A percentile compares a stretch with the other conserved stretches of the same genome.
These are phyloP conservation scores for Microhierax caerulescens DNA, from an alignment of 2,797 vertebrate species.

Conservation along the genomic window DNA sequence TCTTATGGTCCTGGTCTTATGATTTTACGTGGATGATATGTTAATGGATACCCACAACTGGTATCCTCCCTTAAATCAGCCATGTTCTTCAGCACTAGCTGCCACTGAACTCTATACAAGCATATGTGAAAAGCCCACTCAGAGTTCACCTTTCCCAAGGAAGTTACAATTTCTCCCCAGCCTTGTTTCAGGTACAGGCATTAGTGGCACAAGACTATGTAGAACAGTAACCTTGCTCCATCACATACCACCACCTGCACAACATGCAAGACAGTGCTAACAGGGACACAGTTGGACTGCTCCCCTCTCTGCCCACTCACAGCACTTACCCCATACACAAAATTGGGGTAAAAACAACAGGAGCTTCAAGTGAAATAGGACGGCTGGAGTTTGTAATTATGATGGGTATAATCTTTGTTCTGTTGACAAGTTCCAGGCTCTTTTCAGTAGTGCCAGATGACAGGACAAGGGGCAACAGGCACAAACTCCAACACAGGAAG, in stretches of 20 bases:
- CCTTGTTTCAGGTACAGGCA: fast-evolving
- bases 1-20: background rate
- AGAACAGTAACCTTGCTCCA: background rate
- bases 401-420: background rate
- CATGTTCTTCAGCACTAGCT: background rate
- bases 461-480: too few species aligned
- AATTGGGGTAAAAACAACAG: background rate
- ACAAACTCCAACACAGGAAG: too few species aligned
- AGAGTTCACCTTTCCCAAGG: background rate
- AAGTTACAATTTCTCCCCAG: background rate
- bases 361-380: background rate
- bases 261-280: fast-evolving
- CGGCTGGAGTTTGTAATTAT: background rate
- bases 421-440: background rate
- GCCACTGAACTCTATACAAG: background rate
- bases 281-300: background rate
- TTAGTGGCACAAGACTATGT: fast-evolving
- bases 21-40: too few species aligned
- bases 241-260: fast-evolving
- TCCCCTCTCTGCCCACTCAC: background rate
- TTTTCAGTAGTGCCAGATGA: too few species aligned
- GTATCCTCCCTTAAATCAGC: background rate
- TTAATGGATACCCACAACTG: background rate
- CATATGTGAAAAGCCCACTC: background rate
- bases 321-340: fast-evolving